phyloP scores from a whole-genome alignment of 2,797 vertebrate species.

The Merluccius polli region DNA sequence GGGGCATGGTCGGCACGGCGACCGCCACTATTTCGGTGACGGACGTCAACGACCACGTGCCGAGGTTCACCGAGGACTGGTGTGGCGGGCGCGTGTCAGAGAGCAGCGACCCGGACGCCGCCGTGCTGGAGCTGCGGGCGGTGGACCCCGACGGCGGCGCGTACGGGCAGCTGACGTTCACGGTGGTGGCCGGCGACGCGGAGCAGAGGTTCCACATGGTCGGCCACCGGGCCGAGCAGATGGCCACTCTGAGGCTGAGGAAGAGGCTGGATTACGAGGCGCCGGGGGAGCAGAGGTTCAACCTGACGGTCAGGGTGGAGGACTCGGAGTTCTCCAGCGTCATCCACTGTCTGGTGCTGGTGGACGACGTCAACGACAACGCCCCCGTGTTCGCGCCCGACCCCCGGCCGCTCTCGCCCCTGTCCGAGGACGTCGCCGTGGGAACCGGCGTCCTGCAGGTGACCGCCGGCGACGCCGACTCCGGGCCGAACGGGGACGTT shows the following conservation, averaged over 20 bases:
- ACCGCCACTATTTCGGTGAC: constrained; percentile 76
- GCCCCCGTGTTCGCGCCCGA: constrained; percentile 74
- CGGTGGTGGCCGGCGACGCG: constrained; percentile 74
- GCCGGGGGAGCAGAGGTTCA: constrained; percentile 77
- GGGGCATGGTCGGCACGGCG: constrained; percentile 80
- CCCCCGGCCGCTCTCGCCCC: constrained; percentile 63
- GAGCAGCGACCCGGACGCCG: constrained; percentile 74
- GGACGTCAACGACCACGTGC: constrained; percentile 83
- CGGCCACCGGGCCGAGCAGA: constrained; percentile 73
- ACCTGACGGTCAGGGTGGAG: constrained; percentile 82
- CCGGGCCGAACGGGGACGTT: constrained; percentile 77
- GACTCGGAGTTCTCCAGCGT: constrained; percentile 81
- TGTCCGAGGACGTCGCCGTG: constrained; percentile 74
- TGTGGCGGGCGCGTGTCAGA: constrained; percentile 77
- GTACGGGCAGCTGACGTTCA: constrained; percentile 77
- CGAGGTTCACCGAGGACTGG: constrained; percentile 72
- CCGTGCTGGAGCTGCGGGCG: constrained; percentile 67
- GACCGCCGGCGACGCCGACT: constrained; percentile 78
- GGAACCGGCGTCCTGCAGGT: constrained; percentile 76
- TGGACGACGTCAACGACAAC: constrained; percentile 87
- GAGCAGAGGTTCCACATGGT: constrained; percentile 27
- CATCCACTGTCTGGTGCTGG: constrained; percentile 74
- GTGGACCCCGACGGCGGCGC: constrained; percentile 74
- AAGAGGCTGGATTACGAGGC: constrained; percentile 82
- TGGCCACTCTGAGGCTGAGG: constrained; percentile 76